Evolutionary conservation across 1,140 invertebrate species (phyloP).

Genomic region (Tribolium madens): DNA sequence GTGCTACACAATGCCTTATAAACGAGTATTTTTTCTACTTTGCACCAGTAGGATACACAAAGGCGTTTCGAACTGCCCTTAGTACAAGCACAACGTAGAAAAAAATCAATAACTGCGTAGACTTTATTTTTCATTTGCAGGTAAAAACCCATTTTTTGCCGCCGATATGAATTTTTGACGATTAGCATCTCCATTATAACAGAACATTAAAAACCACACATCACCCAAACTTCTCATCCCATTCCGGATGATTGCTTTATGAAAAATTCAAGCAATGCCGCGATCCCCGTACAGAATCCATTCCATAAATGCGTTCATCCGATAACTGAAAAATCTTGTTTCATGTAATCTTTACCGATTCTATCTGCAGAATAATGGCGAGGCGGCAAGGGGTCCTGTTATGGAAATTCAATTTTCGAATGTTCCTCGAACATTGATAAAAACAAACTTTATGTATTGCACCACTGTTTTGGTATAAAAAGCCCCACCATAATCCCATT

Average conservation of each 20-base stretch:
- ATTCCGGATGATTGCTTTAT: slow-evolving; percentile 32
- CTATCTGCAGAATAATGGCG: slow-evolving; percentile 29
- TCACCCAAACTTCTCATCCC: slow-evolving; percentile 1
- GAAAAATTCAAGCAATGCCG: slow-evolving; percentile 32
- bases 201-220: slow-evolving; percentile 20
- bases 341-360: slow-evolving; percentile 41
- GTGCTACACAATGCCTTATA: too few species aligned
- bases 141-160: not conserved
- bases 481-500: slow-evolving; percentile 45
- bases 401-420: slow-evolving; percentile 45
- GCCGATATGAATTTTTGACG: not conserved
- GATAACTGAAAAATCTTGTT: slow-evolving; percentile 46
- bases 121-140: too few species aligned
- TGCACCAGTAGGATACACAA: too few species aligned
- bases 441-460: slow-evolving; percentile 49
- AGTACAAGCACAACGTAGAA: too few species aligned
- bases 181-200: not conserved
- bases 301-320: slow-evolving; percentile 43
- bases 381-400: slow-evolving; percentile 4
- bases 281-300: slow-evolving; percentile 8
- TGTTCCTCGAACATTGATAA: slow-evolving; percentile 40
- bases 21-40: too few species aligned
- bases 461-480: slow-evolving; percentile 44
- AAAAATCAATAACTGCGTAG: too few species aligned
- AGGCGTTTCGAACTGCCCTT: too few species aligned